Evolutionary conservation across 2,113 vertebrate genomes (phyloP).

Genomic region (Cyanocitta stelleri): DNA sequence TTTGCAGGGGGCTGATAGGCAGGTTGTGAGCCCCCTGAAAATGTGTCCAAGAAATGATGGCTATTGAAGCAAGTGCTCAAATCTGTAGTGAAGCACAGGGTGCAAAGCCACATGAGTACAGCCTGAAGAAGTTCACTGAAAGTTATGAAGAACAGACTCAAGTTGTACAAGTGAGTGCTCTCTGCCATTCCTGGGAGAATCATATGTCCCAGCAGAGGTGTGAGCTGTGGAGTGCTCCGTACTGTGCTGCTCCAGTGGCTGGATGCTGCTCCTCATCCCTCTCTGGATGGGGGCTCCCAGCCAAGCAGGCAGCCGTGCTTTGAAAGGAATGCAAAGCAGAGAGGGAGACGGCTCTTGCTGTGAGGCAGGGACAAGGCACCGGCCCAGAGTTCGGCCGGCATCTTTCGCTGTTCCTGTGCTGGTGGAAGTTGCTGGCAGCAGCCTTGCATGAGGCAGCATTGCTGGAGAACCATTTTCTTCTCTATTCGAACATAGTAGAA

Average conservation of each 20-base stretch:
- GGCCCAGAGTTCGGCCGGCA: rapidly evolving
- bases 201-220: rapidly evolving
- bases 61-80: not conserved
- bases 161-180: not conserved
- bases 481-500: not conserved
- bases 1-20: not conserved
- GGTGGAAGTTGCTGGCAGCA: not conserved
- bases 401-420: not conserved
- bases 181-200: rapidly evolving
- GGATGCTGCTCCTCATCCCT: not conserved
- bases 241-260: not conserved
- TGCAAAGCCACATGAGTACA: not conserved
- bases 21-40: not conserved
- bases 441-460: not conserved
- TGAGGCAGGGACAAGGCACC: not conserved
- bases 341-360: not conserved
- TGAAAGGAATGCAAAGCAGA: not conserved
- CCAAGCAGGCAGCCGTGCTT: not conserved
- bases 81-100: not conserved
- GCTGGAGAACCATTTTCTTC: not conserved
- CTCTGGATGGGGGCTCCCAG: not conserved
- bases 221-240: rapidly evolving
- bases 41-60: not conserved
- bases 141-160: not conserved
- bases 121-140: not conserved